Evolutionary conservation across 1,140 invertebrate species (phyloP).

Genomic region (Trypoxylus dichotomus): DNA sequence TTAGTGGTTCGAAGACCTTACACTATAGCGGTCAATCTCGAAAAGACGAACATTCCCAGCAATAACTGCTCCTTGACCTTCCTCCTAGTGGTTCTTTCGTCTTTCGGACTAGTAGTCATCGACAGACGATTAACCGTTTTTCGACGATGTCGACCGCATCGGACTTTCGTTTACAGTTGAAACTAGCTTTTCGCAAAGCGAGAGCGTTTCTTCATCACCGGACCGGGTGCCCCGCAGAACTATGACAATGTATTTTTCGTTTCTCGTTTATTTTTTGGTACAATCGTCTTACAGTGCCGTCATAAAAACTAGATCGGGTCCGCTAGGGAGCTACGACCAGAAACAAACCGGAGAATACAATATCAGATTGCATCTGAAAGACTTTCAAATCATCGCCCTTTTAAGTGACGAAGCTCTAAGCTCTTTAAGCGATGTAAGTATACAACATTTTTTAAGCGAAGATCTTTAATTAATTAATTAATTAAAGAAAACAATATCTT

Average conservation of each 20-base stretch:
- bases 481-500: too few species aligned
- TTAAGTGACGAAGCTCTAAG: conserved; percentile 58
- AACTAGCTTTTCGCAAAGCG: not conserved
- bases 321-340: conserved; percentile 58
- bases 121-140: conserved; percentile 25
- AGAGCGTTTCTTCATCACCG: not conserved
- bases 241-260: not conserved
- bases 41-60: not conserved
- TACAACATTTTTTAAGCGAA: too few species aligned
- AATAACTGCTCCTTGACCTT: conserved; percentile 25
- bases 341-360: conserved; percentile 76
- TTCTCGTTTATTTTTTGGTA: not conserved
- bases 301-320: not conserved
- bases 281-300: not conserved
- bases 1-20: not conserved
- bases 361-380: conserved; percentile 75
- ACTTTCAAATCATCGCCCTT: conserved; percentile 72
- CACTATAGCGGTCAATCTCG: not conserved
- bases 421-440: conserved; percentile 54
- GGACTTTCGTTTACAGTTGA: not conserved
- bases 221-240: not conserved
- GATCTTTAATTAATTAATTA: too few species aligned
- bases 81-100: not conserved
- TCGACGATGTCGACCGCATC: not conserved
- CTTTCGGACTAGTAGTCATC: conserved; percentile 14